Evolutionary conservation across 2,797 vertebrate genomes (phyloP), one percentile per base, ranked within the genome.

Genomic region (Semaprochilodus insignis): DNA sequence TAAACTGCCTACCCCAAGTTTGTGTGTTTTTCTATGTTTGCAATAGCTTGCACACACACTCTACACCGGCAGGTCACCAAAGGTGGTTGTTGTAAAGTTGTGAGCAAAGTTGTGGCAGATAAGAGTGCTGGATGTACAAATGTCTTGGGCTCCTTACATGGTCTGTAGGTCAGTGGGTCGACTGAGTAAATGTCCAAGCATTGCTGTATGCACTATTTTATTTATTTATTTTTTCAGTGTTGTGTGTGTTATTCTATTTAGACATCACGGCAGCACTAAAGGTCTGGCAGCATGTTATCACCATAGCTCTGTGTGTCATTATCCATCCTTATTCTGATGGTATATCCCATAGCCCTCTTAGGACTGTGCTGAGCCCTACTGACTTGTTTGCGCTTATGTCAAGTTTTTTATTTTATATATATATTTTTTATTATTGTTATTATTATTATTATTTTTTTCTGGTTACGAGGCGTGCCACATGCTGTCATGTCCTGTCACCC

Each of bases 331-430:
- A 91, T 88, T 89, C 91, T 94, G 93, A 93, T 92, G 94, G 88
- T 90, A 85, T 93, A 89, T 92, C 90, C 91, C 90, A 88, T 90
- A 93, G 91, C 90, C 92, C 94, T 95, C 94, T 87, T 75, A 93
- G 92, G 93, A 93, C 90, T 86, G 60, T 59, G 79, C 59, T 71
- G 89, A 85, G 91, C 91, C 92, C 92, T 90, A 91, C 92, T 93
- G 93, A 93, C 93, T 93, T 93, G 93, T 95, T 94, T 94, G 93
- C 88, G 88, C 92, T 93, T 90, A 92, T 93, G 94, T 95, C 93
- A 94, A 91, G 90, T 63, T 23, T 31, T 25, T 34, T 21, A 19
- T 34, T 23, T 7, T 55, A 25, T 14, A 31, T 25, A 23, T 51
- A 6, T 44, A 6, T 44, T 44, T 0, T 44, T 44, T 44, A 6